Percentiles rank a stretch among this genome's conserved stretches.
Conservation (phyloP, 2,113 vertebrate species). For the Dipodomys merriami region DNA sequence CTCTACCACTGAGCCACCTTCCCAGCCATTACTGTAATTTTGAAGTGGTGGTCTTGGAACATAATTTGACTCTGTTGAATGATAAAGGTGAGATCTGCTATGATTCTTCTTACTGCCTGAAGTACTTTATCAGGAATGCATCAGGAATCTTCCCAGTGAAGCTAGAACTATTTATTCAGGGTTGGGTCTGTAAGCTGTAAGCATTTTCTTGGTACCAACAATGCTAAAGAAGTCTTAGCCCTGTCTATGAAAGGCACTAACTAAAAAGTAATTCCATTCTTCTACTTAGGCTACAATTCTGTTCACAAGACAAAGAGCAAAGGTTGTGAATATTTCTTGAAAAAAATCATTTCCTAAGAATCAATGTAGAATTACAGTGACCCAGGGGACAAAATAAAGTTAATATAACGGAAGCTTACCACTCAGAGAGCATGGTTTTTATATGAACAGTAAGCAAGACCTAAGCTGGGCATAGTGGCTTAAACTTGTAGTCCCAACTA, state of each 20-base stretch:
- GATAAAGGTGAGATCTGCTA: background rate
- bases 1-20: no score
- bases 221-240: background rate
- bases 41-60: background rate
- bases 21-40: background rate
- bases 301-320: constrained; percentile 27
- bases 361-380: background rate
- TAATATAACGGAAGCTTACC: background rate
- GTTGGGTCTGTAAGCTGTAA: constrained; percentile 30
- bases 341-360: background rate
- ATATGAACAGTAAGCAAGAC: background rate
- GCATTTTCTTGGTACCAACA: constrained; percentile 1
- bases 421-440: background rate
- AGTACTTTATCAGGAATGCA: background rate
- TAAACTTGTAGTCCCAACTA: no score
- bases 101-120: background rate
- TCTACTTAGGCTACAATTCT: background rate
- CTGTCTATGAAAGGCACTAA: background rate
- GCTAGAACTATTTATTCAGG: background rate
- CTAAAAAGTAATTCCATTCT: background rate
- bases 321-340: background rate
- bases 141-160: background rate
- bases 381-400: background rate
- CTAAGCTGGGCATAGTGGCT: background rate
- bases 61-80: constrained; percentile 32